Base-by-base conservation (phyloP, 2,888 invertebrate species). In the Philopedon plagiatum region DNA sequence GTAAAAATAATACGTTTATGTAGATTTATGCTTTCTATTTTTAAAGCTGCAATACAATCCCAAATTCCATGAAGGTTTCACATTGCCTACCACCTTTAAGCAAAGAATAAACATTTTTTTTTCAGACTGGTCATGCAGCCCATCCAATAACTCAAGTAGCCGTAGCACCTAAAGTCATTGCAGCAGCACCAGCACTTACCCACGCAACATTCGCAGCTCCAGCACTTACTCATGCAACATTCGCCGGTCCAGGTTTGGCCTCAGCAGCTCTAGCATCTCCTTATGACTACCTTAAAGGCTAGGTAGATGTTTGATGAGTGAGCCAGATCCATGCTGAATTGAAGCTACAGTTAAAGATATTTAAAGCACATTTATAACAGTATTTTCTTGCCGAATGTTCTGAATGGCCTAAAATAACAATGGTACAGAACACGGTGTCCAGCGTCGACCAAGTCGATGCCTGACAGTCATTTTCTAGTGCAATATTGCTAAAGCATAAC, bases 51-150 rank as follows among this genome's bases (percentile, higher is more conserved):
- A n/a, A n/a, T n/a, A n/a, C n/a, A n/a, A n/a, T n/a, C n/a, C n/a
- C n/a, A n/a, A n/a, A n/a, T n/a, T n/a, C n/a, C n/a, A n/a, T n/a
- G n/a, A n/a, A n/a, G n/a, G n/a, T n/a, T n/a, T n/a, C n/a, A n/a
- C n/a, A n/a, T n/a, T n/a, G n/a, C n/a, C n/a, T n/a, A n/a, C n/a
- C n/a, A n/a, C n/a, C n/a, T n/a, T n/a, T n/a, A n/a, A n/a, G n/a
- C n/a, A n/a, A n/a, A n/a, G n/a, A n/a, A n/a, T n/a, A n/a, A n/a
- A n/a, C n/a, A n/a, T n/a, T n/a, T n/a, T 18, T 37, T 41, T 57
- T 57, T 29, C 15, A 74, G 79, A 76, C 81, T 11, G 91, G 91
- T 56, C 91, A 91, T 79, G 88, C 90, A 13, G 87, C 87, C 0
- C 89, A 89, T 81, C 89, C 89, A 19, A 81, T 81, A 1, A 80